Percentiles rank a stretch among this genome's conserved stretches.
Evolutionary conservation across 2,797 vertebrate species (phyloP).

Genomic region (Macroramphosus scolopax): DNA sequence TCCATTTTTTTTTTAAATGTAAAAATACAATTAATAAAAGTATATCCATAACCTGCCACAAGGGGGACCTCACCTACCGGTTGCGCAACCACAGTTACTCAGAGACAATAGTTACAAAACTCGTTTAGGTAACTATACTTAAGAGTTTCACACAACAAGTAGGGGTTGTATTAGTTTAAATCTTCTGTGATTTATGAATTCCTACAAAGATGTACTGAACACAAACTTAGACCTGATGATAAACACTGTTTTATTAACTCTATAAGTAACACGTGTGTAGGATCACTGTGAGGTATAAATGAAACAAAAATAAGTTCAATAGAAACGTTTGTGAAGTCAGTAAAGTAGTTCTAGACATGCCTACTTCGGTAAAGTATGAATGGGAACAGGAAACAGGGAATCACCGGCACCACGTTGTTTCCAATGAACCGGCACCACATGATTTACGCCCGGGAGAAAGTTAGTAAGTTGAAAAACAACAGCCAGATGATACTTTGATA

Average conservation of each 20-base stretch:
- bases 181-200: no score
- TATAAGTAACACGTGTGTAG: no score
- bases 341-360: no score
- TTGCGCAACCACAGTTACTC: conserved; percentile 23
- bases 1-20: no score
- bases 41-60: background rate
- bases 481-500: accelerated
- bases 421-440: background rate
- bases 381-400: background rate
- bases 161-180: no score
- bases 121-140: background rate
- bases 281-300: no score
- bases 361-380: no score
- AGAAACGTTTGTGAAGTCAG: no score
- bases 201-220: no score
- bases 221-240: no score
- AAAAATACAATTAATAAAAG: background rate
- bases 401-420: conserved; percentile 30
- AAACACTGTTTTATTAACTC: no score
- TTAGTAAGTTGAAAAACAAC: accelerated
- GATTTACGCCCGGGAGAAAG: background rate
- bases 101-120: conserved; percentile 24
- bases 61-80: conserved; percentile 16
- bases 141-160: background rate
- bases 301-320: no score